Percentiles rank a stretch among this genome's conserved stretches.
phyloP scores from a whole-genome alignment of 2,888 invertebrate genomes.

The Apotomis betuletana region DNA sequence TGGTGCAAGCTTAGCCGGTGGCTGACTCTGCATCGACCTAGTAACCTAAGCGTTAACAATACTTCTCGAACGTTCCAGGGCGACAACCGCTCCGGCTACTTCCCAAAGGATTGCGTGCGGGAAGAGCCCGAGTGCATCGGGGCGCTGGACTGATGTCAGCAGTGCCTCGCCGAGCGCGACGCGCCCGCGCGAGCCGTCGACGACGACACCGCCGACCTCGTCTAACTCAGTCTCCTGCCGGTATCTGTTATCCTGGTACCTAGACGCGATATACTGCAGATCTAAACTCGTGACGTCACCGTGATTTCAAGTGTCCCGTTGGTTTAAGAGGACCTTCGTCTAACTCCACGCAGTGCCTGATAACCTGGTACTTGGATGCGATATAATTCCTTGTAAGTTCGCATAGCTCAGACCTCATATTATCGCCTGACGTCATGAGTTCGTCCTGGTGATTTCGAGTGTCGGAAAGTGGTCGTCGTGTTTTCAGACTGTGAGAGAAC shows the following conservation, averaged over 20 bases:
- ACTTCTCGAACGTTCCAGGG: constrained; percentile 55
- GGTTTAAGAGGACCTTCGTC: too few species aligned
- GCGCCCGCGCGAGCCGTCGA: constrained; percentile 46
- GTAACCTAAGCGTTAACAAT: not conserved
- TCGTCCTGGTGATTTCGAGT: too few species aligned
- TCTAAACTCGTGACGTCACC: not conserved
- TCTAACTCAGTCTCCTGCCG: constrained; percentile 22
- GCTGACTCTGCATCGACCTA: too few species aligned
- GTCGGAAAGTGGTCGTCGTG: too few species aligned
- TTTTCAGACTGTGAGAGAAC: too few species aligned
- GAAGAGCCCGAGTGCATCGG: constrained; percentile 84
- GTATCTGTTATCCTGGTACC: constrained; percentile 20
- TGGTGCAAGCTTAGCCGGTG: too few species aligned
- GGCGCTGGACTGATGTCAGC: constrained; percentile 79
- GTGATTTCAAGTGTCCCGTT: too few species aligned
- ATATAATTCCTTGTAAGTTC: too few species aligned
- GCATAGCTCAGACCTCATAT: too few species aligned
- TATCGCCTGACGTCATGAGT: too few species aligned
- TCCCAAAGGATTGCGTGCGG: constrained; percentile 90
- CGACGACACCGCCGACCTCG: constrained; percentile 44
- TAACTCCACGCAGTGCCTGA: too few species aligned
- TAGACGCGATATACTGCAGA: not conserved
- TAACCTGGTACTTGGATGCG: too few species aligned
- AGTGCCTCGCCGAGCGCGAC: constrained; percentile 77
- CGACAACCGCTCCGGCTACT: constrained; percentile 86